Evolutionary conservation across 1,140 invertebrate genomes (phyloP).

Genomic region (Zaprionus nigranus): DNA sequence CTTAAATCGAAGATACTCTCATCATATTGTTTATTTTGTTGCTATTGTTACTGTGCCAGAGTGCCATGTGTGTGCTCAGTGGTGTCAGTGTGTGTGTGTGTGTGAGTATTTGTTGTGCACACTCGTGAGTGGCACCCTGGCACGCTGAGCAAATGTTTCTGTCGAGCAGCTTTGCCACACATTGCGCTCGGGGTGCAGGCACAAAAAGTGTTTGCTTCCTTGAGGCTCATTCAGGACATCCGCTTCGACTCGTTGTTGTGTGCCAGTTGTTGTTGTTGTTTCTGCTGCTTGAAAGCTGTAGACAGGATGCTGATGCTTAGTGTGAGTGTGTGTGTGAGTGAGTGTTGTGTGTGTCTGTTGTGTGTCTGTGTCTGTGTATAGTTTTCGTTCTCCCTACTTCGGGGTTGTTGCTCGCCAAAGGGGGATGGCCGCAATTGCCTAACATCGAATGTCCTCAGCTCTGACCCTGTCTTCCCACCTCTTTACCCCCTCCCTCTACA

Average conservation of each 20-base stretch:
- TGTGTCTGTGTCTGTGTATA: conserved; percentile 7
- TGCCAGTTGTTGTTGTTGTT: conserved; percentile 37
- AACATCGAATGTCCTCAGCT: conserved; percentile 24
- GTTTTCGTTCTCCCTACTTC: conserved; percentile 16
- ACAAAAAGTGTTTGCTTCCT: conserved; percentile 77
- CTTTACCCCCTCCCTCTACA: background rate
- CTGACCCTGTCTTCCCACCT: background rate
- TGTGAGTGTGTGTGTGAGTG: background rate
- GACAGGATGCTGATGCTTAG: conserved; percentile 25
- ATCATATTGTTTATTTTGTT: conserved; percentile 12
- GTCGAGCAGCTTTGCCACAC: conserved; percentile 53
- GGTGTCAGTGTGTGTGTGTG: background rate
- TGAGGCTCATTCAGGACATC: conserved; percentile 75
- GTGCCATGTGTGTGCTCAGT: background rate
- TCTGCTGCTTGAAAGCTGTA: conserved; percentile 27
- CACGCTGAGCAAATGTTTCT: conserved; percentile 32
- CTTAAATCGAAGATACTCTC: conserved; percentile 8
- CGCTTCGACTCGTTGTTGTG: conserved; percentile 32
- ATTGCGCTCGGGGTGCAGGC: conserved; percentile 50
- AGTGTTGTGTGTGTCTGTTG: background rate
- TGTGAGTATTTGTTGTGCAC: conserved; percentile 37
- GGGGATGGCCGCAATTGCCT: conserved; percentile 49
- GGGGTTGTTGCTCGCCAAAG: conserved; percentile 15
- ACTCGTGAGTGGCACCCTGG: conserved; percentile 41
- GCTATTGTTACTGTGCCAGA: conserved; percentile 12